Conservation (phyloP, 2,113 vertebrate species). For the Thalassarche chlororhynchos region DNA sequence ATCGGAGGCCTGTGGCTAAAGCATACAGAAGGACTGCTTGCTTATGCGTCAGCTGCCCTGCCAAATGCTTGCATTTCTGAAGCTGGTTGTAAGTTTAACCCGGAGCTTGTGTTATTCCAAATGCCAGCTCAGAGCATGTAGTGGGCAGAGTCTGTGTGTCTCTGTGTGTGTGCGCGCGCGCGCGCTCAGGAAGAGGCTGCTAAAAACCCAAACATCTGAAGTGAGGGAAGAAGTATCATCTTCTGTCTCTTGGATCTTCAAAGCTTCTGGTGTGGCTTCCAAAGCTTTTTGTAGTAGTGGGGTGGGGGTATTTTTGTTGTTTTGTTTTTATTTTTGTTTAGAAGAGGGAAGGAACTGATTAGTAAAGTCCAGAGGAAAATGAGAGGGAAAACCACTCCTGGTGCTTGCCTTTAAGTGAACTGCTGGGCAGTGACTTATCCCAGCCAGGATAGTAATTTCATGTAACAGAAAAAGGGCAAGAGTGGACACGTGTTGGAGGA, state of each 20-base stretch:
- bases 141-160: not conserved
- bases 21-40: not conserved
- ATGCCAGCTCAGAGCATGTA: not conserved
- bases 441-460: not conserved
- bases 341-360: not conserved
- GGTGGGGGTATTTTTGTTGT: not conserved
- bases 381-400: not conserved
- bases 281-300: not conserved
- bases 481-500: not conserved
- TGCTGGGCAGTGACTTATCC: not conserved
- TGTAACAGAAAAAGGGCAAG: not conserved
- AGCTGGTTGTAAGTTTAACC: not conserved
- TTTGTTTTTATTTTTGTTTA: not conserved
- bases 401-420: not conserved
- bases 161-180: too few species aligned
- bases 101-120: not conserved
- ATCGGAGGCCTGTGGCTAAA: not conserved
- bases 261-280: not conserved
- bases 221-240: not conserved
- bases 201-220: not conserved
- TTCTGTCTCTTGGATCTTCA: not conserved
- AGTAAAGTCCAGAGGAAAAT: conserved; percentile 8
- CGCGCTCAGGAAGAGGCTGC: not conserved
- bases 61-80: not conserved
- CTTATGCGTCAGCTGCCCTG: not conserved